Percentiles rank a stretch among this genome's conserved stretches.
phyloP scores from a whole-genome alignment of 1,140 invertebrate species.

The Araneus ventricosus region DNA sequence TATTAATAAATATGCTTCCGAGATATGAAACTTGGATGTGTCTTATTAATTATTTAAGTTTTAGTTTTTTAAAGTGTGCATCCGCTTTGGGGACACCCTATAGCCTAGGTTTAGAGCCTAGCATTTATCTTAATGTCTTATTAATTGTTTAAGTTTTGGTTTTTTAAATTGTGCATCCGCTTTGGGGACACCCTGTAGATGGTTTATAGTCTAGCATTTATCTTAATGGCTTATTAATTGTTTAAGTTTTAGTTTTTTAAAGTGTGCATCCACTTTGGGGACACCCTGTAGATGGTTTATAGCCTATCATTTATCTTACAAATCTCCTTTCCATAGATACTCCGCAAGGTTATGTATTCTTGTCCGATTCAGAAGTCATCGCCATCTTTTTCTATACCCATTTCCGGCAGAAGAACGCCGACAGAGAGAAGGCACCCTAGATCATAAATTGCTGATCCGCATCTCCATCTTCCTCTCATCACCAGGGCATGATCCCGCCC shows the following conservation, averaged over 20 bases:
- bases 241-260: neutral
- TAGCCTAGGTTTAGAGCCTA: too few relatives aligned
- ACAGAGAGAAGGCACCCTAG: neutral
- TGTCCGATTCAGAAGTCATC: neutral
- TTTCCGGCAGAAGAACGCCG: neutral
- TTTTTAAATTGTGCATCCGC: too few relatives aligned
- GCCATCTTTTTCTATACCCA: neutral
- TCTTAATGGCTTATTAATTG: neutral
- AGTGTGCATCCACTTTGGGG: neutral
- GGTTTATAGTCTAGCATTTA: neutral
- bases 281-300: too few relatives aligned
- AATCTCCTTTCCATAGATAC: neutral
- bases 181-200: too few relatives aligned
- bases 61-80: too few relatives aligned
- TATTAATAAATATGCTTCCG: too few relatives aligned
- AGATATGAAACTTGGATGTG: too few relatives aligned
- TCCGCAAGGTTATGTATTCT: neutral
- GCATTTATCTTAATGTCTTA: too few relatives aligned
- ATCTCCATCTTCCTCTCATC: neutral
- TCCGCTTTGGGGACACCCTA: too few relatives aligned
- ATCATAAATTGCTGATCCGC: neutral
- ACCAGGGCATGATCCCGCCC: neutral
- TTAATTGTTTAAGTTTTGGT: too few relatives aligned
- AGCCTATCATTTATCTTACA: too few relatives aligned
- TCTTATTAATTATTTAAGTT: too few relatives aligned